These are phyloP conservation scores for Alligator sinensis DNA, from an alignment of 2,113 vertebrate genomes.

Conservation along the genomic window DNA sequence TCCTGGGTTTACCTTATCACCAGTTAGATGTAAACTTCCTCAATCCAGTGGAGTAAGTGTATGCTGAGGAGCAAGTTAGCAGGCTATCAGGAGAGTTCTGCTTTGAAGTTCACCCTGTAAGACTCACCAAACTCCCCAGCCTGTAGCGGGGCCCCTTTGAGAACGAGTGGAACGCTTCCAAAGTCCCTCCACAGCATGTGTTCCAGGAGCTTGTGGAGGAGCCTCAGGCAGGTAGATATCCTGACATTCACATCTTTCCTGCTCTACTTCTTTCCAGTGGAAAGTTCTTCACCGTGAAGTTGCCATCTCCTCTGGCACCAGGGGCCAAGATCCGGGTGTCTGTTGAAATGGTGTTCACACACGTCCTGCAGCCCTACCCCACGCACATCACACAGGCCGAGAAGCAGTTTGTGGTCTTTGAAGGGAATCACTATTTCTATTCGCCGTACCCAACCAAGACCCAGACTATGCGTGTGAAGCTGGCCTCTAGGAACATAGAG, in stretches of 20 bases:
- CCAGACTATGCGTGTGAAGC: conserved; percentile 90
- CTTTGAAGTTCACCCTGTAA: not conserved
- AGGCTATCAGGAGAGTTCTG: not conserved
- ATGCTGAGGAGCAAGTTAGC: not conserved
- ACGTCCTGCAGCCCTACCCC: conserved; percentile 93
- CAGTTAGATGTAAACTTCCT: not conserved
- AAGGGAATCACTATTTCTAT: conserved; percentile 97
- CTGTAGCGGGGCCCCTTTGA: not conserved
- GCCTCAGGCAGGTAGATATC: not conserved
- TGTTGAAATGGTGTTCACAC: conserved; percentile 91
- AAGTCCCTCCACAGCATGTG: not conserved
- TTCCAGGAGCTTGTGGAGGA: not conserved
- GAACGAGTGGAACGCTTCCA: not conserved
- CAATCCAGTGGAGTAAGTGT: not conserved
- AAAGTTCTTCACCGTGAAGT: conserved; percentile 89
- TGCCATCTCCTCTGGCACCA: conserved; percentile 85
- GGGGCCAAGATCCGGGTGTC: conserved; percentile 87
- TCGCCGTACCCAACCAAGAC: conserved; percentile 91
- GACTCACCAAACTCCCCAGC: not conserved
- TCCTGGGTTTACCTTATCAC: not conserved
- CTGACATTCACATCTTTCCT: not conserved
- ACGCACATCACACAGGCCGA: conserved; percentile 95
- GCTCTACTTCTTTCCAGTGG: conserved; percentile 79
- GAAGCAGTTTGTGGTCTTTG: conserved; percentile 96
- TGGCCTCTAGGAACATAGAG: conserved; percentile 94